Conservation (phyloP, 2,888 invertebrate genomes). For the Neria commutata region DNA sequence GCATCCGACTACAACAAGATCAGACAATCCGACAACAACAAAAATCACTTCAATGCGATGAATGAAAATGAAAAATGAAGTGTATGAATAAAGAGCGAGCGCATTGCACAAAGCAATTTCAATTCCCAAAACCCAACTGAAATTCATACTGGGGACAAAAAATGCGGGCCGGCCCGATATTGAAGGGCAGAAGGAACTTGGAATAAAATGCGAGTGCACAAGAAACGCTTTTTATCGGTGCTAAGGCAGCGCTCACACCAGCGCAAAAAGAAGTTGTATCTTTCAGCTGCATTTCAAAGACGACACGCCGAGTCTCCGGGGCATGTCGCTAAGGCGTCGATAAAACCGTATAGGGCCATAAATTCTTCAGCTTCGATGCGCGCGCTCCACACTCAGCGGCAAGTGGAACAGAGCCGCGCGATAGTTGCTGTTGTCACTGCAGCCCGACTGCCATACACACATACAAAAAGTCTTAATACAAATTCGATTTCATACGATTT, state of each 20-base stretch:
- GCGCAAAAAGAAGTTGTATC: slow-evolving; percentile 27
- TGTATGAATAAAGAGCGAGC: no score
- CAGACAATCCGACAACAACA: slow-evolving; percentile 30
- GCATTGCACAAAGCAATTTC: slow-evolving; percentile 35
- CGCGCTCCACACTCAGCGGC: no score
- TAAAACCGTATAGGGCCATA: slow-evolving; percentile 55
- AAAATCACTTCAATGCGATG: slow-evolving; percentile 43
- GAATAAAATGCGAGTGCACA: no score
- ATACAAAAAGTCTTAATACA: background rate
- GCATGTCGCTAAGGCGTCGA: slow-evolving; percentile 49
- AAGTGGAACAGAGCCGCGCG: background rate
- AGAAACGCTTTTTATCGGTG: slow-evolving; percentile 26
- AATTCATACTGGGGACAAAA: no score
- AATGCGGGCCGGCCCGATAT: no score
- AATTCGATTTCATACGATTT: background rate
- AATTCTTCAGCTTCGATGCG: slow-evolving; percentile 50
- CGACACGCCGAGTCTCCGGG: slow-evolving; percentile 27
- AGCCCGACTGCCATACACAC: background rate
- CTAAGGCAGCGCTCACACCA: slow-evolving; percentile 23
- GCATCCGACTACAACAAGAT: slow-evolving; percentile 34
- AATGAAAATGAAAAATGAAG: slow-evolving; percentile 40
- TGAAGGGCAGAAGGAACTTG: no score
- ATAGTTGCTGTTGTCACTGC: background rate
- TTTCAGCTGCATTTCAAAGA: slow-evolving; percentile 46
- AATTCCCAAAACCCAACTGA: no score